Evolutionary conservation across 2,113 vertebrate species (phyloP), one percentile per base, ranked within the genome.

Genomic region (Lates calcarifer): DNA sequence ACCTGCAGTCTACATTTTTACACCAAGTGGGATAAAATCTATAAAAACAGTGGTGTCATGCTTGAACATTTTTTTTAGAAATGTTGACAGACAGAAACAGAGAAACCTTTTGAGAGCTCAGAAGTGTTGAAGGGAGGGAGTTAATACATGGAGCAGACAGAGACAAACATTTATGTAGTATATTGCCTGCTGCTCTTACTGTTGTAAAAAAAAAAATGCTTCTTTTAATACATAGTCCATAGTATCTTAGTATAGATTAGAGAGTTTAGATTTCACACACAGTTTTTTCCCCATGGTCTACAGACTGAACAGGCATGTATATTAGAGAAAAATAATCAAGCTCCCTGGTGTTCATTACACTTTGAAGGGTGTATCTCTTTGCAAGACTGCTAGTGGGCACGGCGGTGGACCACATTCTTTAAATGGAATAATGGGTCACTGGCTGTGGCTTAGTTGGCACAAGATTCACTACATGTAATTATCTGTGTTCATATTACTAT

Each of bases 401-500:
- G 3, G 41, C 53, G 26, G 26, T 45, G 28, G 29, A 72, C 6
- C 13, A 15, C 45, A 62, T 78, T 56, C 75, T 75, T 74, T 31
- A 33, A 70, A 76, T 17, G 56, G 13, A 64, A 43, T 43, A 37
- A 74, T 24, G 33, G 28, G 43, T 77, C 41, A 29, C 10, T 74
- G 45, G 33, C 24, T 64, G 45, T 55, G 35, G 24, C 28, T 15
- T 26, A 51, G 41, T 18, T 51, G 24, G 22, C 31, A 70, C 3
- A 26, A 1, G 14, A 58, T 69, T 84, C 10, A 56, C 0, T 31
- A 14, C 43, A n/a, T 85, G 43, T 15, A 45, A 83, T 83, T 55
- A 65, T 60, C 7, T 47, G 26, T 35, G n/a, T 67, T 57, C 70
- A 15, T 53, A 76, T 76, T 55, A 81, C 18, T 66, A 57, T 43